Evolutionary conservation across 2,888 invertebrate species (phyloP).

Genomic region (Sipha maydis): DNA sequence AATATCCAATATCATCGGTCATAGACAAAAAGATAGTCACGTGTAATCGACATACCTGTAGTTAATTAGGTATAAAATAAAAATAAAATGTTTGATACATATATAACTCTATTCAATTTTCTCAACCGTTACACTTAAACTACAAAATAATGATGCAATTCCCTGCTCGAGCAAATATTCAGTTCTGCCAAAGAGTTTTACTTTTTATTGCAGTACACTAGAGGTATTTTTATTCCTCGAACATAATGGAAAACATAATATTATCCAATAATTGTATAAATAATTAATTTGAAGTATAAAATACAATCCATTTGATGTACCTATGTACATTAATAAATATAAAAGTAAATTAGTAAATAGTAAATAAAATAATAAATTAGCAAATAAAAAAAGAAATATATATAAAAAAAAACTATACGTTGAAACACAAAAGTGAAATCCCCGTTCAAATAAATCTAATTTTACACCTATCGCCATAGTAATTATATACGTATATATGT

Average conservation of each 20-base stretch:
- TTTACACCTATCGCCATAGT: background rate
- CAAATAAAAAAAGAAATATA: too few species aligned
- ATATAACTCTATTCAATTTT: slow-evolving; percentile 30
- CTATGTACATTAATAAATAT: too few species aligned
- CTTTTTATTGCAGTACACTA: background rate
- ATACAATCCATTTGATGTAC: background rate
- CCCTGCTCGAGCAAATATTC: slow-evolving; percentile 32
- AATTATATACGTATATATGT: background rate
- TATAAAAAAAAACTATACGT: too few species aligned
- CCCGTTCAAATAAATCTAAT: background rate
- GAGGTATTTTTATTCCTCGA: background rate
- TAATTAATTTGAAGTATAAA: background rate
- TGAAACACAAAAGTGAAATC: too few species aligned
- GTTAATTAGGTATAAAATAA: slow-evolving; percentile 34
- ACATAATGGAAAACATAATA: background rate
- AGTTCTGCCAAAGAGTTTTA: background rate
- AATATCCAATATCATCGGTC: background rate
- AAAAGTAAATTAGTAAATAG: too few species aligned
- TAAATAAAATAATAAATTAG: too few species aligned
- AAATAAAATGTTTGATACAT: slow-evolving; percentile 24
- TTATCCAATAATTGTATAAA: background rate
- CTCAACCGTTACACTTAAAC: slow-evolving; percentile 47
- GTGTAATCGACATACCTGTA: slow-evolving; percentile 2
- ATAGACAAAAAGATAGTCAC: background rate
- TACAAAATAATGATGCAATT: slow-evolving; percentile 38